Evolutionary conservation across 2,113 vertebrate genomes (phyloP).

Genomic region (Amphilophus citrinellus): DNA sequence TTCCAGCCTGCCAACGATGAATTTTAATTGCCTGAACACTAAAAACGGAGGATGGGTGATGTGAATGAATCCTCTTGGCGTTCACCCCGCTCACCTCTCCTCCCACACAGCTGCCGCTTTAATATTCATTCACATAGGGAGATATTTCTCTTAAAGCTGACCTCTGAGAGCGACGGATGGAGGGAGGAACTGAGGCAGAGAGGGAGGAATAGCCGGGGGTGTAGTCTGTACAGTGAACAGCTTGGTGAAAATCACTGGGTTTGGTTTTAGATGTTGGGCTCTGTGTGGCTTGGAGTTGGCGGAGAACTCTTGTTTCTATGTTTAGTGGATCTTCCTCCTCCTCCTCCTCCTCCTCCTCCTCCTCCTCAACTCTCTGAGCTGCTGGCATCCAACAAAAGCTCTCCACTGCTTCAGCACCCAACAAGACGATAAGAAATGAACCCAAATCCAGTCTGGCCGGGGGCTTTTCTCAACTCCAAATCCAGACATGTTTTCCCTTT

Average conservation of each 20-base stretch:
- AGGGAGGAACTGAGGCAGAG: not conserved
- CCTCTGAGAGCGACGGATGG: not conserved
- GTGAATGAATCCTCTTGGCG: constrained; percentile 37
- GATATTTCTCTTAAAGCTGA: constrained; percentile 19
- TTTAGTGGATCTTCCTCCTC: constrained; percentile 25
- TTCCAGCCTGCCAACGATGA: constrained; percentile 21
- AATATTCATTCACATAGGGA: constrained; percentile 25
- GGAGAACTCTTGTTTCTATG: constrained; percentile 30
- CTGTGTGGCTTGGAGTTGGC: constrained; percentile 32
- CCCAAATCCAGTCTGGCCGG: not conserved
- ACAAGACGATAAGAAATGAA: not conserved
- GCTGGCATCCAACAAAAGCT: constrained; percentile 15
- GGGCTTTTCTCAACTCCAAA: not conserved
- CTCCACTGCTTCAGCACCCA: not conserved
- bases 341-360: constrained; percentile 5
- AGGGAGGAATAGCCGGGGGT: constrained; percentile 16
- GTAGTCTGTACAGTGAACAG: not conserved
- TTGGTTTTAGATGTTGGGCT: constrained; percentile 32
- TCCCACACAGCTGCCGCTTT: constrained; percentile 54
- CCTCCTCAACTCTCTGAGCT: constrained; percentile 9
- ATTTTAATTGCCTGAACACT: constrained; percentile 44
- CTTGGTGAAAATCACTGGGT: constrained; percentile 12
- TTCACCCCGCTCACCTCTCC: constrained; percentile 47
- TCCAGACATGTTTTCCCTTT: not conserved
- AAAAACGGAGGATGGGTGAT: constrained; percentile 25